phyloP scores from a whole-genome alignment of 2,797 vertebrate genomes.

The Hypotaenidia philippensis region DNA sequence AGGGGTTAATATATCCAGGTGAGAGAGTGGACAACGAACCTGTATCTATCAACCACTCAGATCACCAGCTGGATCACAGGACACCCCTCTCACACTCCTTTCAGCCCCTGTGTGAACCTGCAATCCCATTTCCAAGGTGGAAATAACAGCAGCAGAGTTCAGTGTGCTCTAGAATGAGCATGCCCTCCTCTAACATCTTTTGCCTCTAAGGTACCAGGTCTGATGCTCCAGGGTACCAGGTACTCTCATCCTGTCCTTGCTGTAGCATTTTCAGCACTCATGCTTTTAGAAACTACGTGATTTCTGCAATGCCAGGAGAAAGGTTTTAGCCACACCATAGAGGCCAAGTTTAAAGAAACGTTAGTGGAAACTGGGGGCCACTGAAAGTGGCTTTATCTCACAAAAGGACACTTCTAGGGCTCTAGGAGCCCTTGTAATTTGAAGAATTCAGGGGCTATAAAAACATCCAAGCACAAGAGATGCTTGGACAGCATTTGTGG shows the following conservation, averaged over 20 bases:
- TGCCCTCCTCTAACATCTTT: not conserved
- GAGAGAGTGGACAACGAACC: not conserved
- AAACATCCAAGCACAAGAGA: not conserved
- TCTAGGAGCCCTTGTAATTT: not conserved
- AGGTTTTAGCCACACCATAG: not conserved
- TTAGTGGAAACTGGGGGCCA: not conserved
- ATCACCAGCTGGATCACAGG: not conserved
- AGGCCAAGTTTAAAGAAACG: not conserved
- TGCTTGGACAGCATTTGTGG: not conserved
- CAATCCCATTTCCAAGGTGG: not conserved
- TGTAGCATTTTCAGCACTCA: not conserved
- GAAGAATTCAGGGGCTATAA: not conserved
- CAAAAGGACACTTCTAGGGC: not conserved
- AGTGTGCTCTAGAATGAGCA: fast-evolving
- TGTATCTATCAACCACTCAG: not conserved
- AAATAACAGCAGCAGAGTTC: not conserved
- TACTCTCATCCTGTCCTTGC: not conserved
- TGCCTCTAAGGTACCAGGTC: not conserved
- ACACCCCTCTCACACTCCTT: not conserved
- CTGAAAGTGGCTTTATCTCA: not conserved
- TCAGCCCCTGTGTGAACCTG: not conserved
- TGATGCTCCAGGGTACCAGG: not conserved
- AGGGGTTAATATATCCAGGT: not conserved
- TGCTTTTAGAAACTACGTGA: not conserved
- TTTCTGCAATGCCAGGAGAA: not conserved